phyloP scores from a whole-genome alignment of 2,888 invertebrate genomes.

The Plagodis dolabraria region DNA sequence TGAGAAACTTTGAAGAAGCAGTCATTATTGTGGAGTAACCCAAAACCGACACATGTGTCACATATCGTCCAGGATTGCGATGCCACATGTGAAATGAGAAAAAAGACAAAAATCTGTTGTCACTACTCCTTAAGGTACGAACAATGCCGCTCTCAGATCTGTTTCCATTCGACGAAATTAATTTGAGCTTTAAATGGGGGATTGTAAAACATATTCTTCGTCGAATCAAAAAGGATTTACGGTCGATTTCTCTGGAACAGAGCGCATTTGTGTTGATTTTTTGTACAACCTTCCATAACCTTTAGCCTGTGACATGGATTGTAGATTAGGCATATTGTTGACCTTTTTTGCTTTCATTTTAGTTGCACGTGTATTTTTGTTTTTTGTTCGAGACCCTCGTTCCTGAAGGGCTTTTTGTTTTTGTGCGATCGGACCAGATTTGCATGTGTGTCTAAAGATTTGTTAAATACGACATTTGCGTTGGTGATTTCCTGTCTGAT shows the following conservation, averaged over 20 bases:
- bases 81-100: conserved; percentile 82
- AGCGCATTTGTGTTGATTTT: conserved; percentile 71
- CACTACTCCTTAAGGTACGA: conserved; percentile 81
- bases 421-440: conserved; percentile 60
- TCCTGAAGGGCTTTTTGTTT: conserved; percentile 68
- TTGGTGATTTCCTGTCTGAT: conserved; percentile 55
- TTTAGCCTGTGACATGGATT: conserved; percentile 84
- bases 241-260: conserved; percentile 72
- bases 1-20: conserved; percentile 77
- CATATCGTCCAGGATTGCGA: conserved; percentile 84
- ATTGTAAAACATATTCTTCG: conserved; percentile 52
- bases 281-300: conserved; percentile 82
- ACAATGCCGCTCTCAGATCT: conserved; percentile 72
- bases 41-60: conserved; percentile 83
- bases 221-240: conserved; percentile 49
- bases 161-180: conserved; percentile 38
- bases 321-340: conserved; percentile 85
- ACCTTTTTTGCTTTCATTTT: conserved; percentile 78
- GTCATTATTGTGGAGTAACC: conserved; percentile 81
- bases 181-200: conserved; percentile 54
- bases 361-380: conserved; percentile 75
- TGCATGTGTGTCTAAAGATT: conserved; percentile 67
- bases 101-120: conserved; percentile 82
- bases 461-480: conserved; percentile 50
- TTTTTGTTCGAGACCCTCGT: conserved; percentile 63